Base-by-base conservation (phyloP, 2,888 invertebrate species). In the Tipula confusa region DNA sequence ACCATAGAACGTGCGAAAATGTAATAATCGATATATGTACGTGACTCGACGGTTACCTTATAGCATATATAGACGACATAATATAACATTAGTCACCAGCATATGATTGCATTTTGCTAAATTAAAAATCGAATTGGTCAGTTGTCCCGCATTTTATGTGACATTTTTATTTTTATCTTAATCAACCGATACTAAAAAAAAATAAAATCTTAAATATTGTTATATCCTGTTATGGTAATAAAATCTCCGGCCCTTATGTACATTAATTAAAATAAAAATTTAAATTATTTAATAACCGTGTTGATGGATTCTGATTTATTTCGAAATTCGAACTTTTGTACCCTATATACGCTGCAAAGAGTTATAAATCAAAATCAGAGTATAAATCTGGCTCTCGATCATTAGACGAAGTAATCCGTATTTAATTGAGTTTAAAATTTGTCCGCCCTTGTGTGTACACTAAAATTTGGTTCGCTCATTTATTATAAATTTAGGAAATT, bases 251-350 rank as follows among this genome's bases (percentile, higher is more conserved):
- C 64, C 64, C 64, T 64, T 24, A 64, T 64, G 64, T 24, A 24
- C 64, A 64, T 24, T 64, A 64, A 64, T 64, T 64, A 64, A 64
- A 1, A 64, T 9, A 64, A 64, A 64, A 18, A 43, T 64, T 64
- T 64, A 64, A 64, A 64, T 64, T 64, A 64, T 64, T 64, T 64
- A 64, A 64, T 24, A 64, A 64, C 64, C 64, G 64, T 64, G 64
- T 64, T 64, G n/a, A 64, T 24, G 64, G 11, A 64, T 64, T 64
- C 24, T 64, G 24, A 64, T 64, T 64, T 43, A 43, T 43, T 15
- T 24, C 64, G 64, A 24, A 24, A n/a, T 43, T 24, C 24, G 7
- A 2, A 6, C 31, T 31, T 31, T 5, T 38, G 1, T n/a, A n/a
- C 64, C 24, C 64, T 24, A n/a, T n/a, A n/a, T n/a, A 24, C 24